phyloP scores from a whole-genome alignment of 1,140 invertebrate genomes.

The Heliconius himera region DNA sequence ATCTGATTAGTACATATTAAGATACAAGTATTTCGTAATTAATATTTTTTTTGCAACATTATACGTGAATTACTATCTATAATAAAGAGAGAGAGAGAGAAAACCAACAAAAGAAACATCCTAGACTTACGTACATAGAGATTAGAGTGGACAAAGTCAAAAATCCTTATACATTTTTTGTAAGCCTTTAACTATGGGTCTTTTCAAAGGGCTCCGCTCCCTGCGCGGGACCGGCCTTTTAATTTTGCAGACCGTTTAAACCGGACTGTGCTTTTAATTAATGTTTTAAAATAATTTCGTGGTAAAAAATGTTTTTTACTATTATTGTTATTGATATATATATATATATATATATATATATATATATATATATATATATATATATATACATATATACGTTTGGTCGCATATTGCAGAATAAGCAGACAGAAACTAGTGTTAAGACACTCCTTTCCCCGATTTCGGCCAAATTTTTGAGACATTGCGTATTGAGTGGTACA shows the following conservation, averaged over 20 bases:
- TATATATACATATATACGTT: too few species aligned
- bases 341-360: too few species aligned
- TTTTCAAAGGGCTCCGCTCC: background rate
- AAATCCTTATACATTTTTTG: background rate
- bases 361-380: too few species aligned
- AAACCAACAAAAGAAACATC: background rate
- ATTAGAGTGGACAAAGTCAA: background rate
- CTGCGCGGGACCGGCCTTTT: background rate
- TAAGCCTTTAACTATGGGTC: background rate
- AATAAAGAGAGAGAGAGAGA: too few species aligned
- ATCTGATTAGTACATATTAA: background rate
- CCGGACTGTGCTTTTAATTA: background rate
- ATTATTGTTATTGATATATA: background rate
- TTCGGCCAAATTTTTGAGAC: too few species aligned
- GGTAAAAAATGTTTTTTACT: background rate
- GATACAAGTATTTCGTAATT: background rate
- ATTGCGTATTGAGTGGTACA: too few species aligned
- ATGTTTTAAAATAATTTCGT: background rate
- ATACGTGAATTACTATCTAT: background rate
- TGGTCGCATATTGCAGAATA: too few species aligned
- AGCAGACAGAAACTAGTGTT: too few species aligned
- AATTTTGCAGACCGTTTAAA: constrained; percentile 8
- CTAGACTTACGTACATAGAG: background rate
- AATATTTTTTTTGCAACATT: background rate
- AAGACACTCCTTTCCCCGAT: too few species aligned